Conservation (phyloP, 2,888 invertebrate species). For the Electrophaes corylata region DNA sequence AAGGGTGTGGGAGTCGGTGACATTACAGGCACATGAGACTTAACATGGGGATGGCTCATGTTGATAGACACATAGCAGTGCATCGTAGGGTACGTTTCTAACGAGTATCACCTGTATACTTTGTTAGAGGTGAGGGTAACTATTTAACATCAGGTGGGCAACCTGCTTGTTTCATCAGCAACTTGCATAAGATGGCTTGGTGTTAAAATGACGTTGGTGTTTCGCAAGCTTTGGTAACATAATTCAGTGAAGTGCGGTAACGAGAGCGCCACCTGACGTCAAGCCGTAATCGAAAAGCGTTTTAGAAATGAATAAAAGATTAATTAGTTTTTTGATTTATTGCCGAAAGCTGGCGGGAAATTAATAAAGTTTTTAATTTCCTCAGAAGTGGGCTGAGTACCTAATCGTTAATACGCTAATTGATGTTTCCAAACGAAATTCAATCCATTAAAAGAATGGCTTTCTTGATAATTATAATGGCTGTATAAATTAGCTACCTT, state of each 20-base stretch:
- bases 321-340: conserved; percentile 18
- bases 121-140: no score
- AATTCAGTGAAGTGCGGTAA: background rate
- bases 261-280: conserved; percentile 1
- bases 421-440: conserved; percentile 1
- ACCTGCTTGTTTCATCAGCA: no score
- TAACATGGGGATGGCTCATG: no score
- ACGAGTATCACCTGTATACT: no score
- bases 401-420: conserved; percentile 6
- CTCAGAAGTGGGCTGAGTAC: conserved; percentile 1
- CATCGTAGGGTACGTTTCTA: no score
- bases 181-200: no score
- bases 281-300: background rate
- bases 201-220: no score
- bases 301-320: conserved; percentile 6
- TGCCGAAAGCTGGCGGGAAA: conserved; percentile 5
- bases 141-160: no score
- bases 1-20: no score
- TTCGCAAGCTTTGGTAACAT: no score
- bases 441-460: conserved; percentile 7
- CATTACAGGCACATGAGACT: no score
- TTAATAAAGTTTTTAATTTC: conserved; percentile 18
- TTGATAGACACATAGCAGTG: no score
- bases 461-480: background rate
- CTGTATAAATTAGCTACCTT: background rate